Evolutionary conservation across 1,140 invertebrate genomes (phyloP), one percentile per base, ranked within the genome.

Genomic region (Temnothorax nylanderi): DNA sequence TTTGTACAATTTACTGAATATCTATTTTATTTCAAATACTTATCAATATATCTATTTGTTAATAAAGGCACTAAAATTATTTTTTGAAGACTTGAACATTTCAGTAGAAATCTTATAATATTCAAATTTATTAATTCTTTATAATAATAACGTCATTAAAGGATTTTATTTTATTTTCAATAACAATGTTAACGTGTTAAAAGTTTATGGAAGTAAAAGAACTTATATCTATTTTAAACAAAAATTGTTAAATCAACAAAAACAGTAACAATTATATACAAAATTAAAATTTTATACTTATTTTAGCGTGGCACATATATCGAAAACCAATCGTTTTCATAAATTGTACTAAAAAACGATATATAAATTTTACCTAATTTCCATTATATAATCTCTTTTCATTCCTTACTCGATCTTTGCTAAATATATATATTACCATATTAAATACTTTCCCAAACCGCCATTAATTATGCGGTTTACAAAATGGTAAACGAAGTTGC

Each of bases 231-330:
- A 56, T 18, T 74, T 41, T 32, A 60, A 47, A 74, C 54, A 74
- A 47, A 32, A 69, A 26, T 74, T 74, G 34, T 75, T 58, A 84
- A 74, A 49, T 72, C 69, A 60, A 84, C 54, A 13, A 84, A 49
- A 60, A 84, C 44, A 47, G 32, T 47, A 82, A 58, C 26, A 60
- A 49, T 13, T 75, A 75, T 74, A 82, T 82, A 74, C 54, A 74
- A 58, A 21, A 84, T 75, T 13, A 81, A 69, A 56, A 62, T 49
- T 41, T 60, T 84, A 74, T 18, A 34, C 11, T 49, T 74, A 74
- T 16, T 84, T 84, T 60, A 75, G 13, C 26, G 80, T 84, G 80
- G 69, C 80, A 84, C 69, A 47, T 75, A 47, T 69, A 44, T 80
- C 18, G 44, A 71, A 72, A 72, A 82, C 16, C 3, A 7, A 16